Evolutionary conservation across 2,797 vertebrate genomes (phyloP), one percentile per base, ranked within the genome.

Genomic region (Sebastes flavidus): DNA sequence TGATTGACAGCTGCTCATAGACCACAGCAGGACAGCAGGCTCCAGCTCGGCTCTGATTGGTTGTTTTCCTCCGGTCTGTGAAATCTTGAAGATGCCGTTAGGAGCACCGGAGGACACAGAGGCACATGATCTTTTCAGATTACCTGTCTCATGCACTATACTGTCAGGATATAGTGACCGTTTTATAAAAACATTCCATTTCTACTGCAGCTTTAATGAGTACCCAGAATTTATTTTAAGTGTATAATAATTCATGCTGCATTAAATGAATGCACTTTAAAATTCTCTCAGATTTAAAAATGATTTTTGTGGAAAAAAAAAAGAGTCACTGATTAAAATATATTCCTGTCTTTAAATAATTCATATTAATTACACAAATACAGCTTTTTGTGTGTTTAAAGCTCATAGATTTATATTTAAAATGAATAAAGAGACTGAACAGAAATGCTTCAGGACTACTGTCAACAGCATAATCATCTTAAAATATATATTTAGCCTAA

Each of bases 321-420:
- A 38, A 9, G 3, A 61, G 16, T 42, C 6, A 7, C 4, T 54
- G 13, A 38, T 67, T 58, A 38, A 52, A 46, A 72, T 38, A 67
- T 54, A 49, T 34, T 65, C 22, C 4, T 59, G 12, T 58, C 34
- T 58, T 68, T 82, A 65, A 79, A 72, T 63, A 54, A 62, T 67
- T 68, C 4, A 22, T 59, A 56, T 62, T 24, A 4, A 38, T 49
- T 46, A 14, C 20, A 72, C 24, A 82, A 75, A 62, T 12, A 60
- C 27, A 82, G 22, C 52, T 63, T 68, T 81, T 67, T 82, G 12
- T 70, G 78, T 46, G 29, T 69, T 67, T 80, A 69, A 75, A 77
- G 52, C 72, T 79, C 12, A 63, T 29, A 52, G 14, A 68, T 79
- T 46, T 82, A 18, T 78, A 63, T 62, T 34, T 78, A 67, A 72